Percentiles rank a stretch among this genome's conserved stretches.
Evolutionary conservation across 2,113 vertebrate species (phyloP).

Genomic region (Gasterosteus nipponicus): DNA sequence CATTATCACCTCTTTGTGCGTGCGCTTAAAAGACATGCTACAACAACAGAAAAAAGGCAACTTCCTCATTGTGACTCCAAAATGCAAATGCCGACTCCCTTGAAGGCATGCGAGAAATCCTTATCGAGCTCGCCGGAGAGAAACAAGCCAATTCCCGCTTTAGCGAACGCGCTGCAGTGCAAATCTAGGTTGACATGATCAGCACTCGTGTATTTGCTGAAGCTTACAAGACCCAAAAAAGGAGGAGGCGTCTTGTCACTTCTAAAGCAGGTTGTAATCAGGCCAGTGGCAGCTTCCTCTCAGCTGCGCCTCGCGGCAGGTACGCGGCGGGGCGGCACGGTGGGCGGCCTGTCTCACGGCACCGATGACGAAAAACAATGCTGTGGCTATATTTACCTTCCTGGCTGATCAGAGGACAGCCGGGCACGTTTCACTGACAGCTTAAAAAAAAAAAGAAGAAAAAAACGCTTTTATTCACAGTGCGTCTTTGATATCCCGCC

Average conservation of each 20-base stretch:
- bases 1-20: slow-evolving; percentile 17
- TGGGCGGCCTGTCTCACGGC: slow-evolving; percentile 49
- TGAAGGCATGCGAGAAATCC: neutral
- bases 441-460: neutral
- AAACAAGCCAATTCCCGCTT: neutral
- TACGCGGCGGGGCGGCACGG: slow-evolving; percentile 45
- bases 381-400: slow-evolving; percentile 65
- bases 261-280: slow-evolving; percentile 63
- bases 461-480: slow-evolving; percentile 20
- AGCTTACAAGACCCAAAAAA: slow-evolving; percentile 54
- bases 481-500: slow-evolving; percentile 22
- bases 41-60: slow-evolving; percentile 8
- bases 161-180: neutral
- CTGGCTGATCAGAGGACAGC: slow-evolving; percentile 61
- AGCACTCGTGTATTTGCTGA: slow-evolving; percentile 52
- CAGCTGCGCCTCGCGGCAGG: slow-evolving; percentile 52
- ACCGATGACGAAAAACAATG: slow-evolving; percentile 55
- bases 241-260: slow-evolving; percentile 39
- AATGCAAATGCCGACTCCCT: neutral
- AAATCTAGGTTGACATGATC: slow-evolving; percentile 47
- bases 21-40: neutral
- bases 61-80: slow-evolving; percentile 8
- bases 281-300: slow-evolving; percentile 47
- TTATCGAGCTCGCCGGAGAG: neutral
- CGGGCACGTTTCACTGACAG: slow-evolving; percentile 37